Base-by-base conservation (phyloP, 2,888 invertebrate species). In the Adineta ricciae region DNA sequence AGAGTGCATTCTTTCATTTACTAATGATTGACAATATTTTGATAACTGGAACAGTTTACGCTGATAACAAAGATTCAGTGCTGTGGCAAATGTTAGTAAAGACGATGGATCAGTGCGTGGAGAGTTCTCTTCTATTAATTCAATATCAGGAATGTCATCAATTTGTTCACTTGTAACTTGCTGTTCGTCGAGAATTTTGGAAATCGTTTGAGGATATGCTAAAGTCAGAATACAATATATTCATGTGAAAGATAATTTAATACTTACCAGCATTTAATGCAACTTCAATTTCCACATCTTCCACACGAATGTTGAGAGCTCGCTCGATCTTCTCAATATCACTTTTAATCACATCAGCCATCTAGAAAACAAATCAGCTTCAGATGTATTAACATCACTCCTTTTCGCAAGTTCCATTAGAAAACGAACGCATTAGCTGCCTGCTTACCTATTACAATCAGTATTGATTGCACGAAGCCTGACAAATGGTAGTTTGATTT, bases 21-120 rank as follows among this genome's bases (percentile, higher is more conserved):
- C 78, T 24, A 41, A 8, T 24, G 41, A n/a, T 78, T 78, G 78
- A 78, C 7, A 41, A 38, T 78, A n/a, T 21, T 38, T 41, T 0
- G 78, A 78, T 78, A 78, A 41, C n/a, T 78, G 38, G 41, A 78
- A 78, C n/a, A 78, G 9, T 24, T 41, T 78, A 11, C 78, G 78
- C 41, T 78, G 78, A 78, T 78, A 78, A 78, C 41, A 78, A 21
- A 78, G n/a, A 78, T 78, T 78, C 8, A 78, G 41, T 78, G 78
- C 78, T 41, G 24, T n/a, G n/a, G n/a, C 41, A 41, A 78, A 78
- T 41, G 41, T 41, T 2, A 78, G 38, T 7, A 78, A 32, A 78
- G 38, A 41, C 41, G 64, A 64, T 16, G 27, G 32, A 64, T 64
- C 32, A 32, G 14, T 64, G 32, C 32, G 64, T 32, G 9, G 64